Evolutionary conservation across 1,140 invertebrate species (phyloP).

Genomic region (Polyergus mexicanus): DNA sequence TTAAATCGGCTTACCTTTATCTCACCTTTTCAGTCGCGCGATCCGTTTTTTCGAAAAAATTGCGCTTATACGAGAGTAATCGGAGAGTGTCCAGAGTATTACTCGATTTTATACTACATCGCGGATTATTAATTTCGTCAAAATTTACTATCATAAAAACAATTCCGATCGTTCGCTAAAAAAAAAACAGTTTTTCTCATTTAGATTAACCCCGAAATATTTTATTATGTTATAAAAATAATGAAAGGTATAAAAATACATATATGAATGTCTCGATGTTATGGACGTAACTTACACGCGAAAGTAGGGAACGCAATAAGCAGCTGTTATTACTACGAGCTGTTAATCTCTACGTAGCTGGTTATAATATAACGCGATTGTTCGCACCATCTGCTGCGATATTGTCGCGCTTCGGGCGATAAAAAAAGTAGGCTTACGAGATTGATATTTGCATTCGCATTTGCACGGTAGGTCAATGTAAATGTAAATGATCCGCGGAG

Average conservation of each 20-base stretch:
- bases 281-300: neutral
- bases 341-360: conserved; percentile 29
- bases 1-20: conserved; percentile 55
- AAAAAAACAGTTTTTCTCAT: neutral
- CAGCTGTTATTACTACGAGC: conserved; percentile 22
- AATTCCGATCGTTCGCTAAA: neutral
- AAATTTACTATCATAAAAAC: neutral
- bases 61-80: neutral
- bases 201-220: conserved; percentile 7
- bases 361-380: conserved; percentile 55
- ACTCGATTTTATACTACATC: conserved; percentile 1
- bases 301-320: conserved; percentile 31
- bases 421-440: conserved; percentile 32
- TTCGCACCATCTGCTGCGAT: conserved; percentile 53
- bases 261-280: conserved; percentile 17
- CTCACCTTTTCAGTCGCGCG: conserved; percentile 51
- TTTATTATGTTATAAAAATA: neutral
- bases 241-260: neutral
- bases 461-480: conserved; percentile 52
- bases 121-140: conserved; percentile 4
- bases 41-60: conserved; percentile 12
- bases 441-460: conserved; percentile 50
- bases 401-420: conserved; percentile 51
- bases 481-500: conserved; percentile 58
- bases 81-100: neutral